A percentile compares a stretch with the other conserved stretches of the same genome.
phyloP scores from a whole-genome alignment of 2,797 vertebrate species.

The Falco rusticolus region DNA sequence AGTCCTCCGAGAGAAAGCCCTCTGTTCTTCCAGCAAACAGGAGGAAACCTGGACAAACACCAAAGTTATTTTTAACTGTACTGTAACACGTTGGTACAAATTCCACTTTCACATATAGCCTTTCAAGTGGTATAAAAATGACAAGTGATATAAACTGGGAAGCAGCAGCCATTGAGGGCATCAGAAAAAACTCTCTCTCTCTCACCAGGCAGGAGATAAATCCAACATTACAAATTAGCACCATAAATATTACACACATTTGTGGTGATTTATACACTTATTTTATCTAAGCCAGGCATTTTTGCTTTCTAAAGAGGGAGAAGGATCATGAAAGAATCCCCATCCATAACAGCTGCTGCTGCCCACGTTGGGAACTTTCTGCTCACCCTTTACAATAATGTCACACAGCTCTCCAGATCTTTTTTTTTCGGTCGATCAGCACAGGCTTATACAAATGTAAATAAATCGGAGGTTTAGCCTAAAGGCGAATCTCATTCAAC shows the following conservation, averaged over 20 bases:
- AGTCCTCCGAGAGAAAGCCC: background rate
- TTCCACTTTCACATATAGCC: background rate
- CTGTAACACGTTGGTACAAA: background rate
- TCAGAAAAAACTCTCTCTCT: background rate
- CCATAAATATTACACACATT: constrained; percentile 34
- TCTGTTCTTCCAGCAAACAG: background rate
- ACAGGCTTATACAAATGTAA: background rate
- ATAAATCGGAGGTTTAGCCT: background rate
- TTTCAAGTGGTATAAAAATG: constrained; percentile 17
- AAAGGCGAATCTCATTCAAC: background rate
- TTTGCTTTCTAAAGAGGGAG: constrained; percentile 4
- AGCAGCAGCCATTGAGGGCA: constrained; percentile 2
- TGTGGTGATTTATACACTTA: background rate
- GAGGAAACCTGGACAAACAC: constrained; percentile 17
- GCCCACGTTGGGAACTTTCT: background rate
- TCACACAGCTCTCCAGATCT: background rate
- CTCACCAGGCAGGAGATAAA: background rate
- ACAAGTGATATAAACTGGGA: constrained; percentile 30
- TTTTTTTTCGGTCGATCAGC: background rate
- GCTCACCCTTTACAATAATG: fast-evolving
- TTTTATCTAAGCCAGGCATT: constrained; percentile 23
- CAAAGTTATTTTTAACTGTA: constrained; percentile 34
- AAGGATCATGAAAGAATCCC: background rate
- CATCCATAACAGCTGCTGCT: background rate
- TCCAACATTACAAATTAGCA: constrained; percentile 29